Evolutionary conservation across 2,797 vertebrate genomes (phyloP).

Genomic region (Chelon auratus): DNA sequence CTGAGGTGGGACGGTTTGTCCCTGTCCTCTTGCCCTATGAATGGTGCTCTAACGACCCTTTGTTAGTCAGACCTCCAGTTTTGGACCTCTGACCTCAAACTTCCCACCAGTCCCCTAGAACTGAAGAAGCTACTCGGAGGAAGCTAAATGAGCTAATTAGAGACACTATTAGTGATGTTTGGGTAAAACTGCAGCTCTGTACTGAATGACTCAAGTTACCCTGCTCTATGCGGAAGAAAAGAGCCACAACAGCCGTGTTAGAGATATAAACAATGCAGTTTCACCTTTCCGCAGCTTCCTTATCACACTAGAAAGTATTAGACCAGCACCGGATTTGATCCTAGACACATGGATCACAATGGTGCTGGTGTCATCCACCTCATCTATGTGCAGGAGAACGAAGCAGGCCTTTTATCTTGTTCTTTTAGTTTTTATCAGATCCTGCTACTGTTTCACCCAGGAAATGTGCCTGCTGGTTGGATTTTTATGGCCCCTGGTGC

Average conservation of each 20-base stretch:
- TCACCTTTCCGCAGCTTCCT: conserved; percentile 29
- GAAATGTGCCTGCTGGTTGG: conserved; percentile 41
- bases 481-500: conserved; percentile 24
- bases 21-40: too few relatives aligned
- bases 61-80: too few relatives aligned
- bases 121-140: too few relatives aligned
- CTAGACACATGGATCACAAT: conserved; percentile 32
- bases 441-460: conserved; percentile 20
- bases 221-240: too few relatives aligned
- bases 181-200: conserved; percentile 25
- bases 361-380: conserved; percentile 36
- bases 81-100: too few relatives aligned
- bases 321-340: conserved; percentile 42
- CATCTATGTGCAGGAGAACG: conserved; percentile 26
- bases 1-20: too few relatives aligned
- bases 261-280: conserved; percentile 16
- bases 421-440: conserved; percentile 40
- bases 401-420: conserved; percentile 28
- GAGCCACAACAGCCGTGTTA: neutral
- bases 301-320: conserved; percentile 25
- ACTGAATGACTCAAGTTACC: neutral
- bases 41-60: too few relatives aligned
- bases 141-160: too few relatives aligned
- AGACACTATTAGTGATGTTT: neutral
- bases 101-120: too few relatives aligned